Percentiles rank a stretch among this genome's conserved stretches.
Evolutionary conservation across 2,888 invertebrate genomes (phyloP).

Genomic region (Orthosia incerta): DNA sequence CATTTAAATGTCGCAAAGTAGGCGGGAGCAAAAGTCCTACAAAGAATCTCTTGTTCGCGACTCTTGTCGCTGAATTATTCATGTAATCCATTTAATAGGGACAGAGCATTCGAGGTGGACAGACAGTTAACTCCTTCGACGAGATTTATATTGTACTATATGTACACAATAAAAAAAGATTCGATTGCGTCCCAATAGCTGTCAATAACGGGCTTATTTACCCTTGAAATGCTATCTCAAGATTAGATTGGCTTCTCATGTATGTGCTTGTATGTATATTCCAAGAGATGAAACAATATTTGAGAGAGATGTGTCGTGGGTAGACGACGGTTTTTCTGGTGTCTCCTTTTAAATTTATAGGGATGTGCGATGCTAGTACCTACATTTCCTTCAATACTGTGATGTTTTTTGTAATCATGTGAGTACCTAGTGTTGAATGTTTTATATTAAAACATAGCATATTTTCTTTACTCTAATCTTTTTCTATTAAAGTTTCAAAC

Average conservation of each 20-base stretch:
- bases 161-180: slow-evolving; percentile 62
- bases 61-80: slow-evolving; percentile 85
- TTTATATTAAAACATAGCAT: background rate
- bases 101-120: slow-evolving; percentile 65
- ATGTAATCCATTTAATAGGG: slow-evolving; percentile 88
- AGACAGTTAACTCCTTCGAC: slow-evolving; percentile 67
- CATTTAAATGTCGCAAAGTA: slow-evolving; percentile 63
- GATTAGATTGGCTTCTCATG: slow-evolving; percentile 61
- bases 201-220: slow-evolving; percentile 63
- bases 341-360: slow-evolving; percentile 35
- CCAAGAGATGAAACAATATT: slow-evolving; percentile 50
- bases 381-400: slow-evolving; percentile 14
- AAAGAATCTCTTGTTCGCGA: slow-evolving; percentile 75
- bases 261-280: slow-evolving; percentile 52
- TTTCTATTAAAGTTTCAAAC: background rate
- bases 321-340: slow-evolving; percentile 25
- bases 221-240: slow-evolving; percentile 57
- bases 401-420: slow-evolving; percentile 30
- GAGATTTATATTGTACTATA: slow-evolving; percentile 71
- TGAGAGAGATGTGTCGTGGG: slow-evolving; percentile 34
- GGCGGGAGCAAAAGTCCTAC: slow-evolving; percentile 65
- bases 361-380: slow-evolving; percentile 1
- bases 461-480: background rate
- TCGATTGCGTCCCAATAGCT: slow-evolving; percentile 61
- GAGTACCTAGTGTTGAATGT: slow-evolving; percentile 11